Evolutionary conservation across 2,888 invertebrate species (phyloP), one percentile per base, ranked within the genome.

Genomic region (Ramazzottius varieornatus): DNA sequence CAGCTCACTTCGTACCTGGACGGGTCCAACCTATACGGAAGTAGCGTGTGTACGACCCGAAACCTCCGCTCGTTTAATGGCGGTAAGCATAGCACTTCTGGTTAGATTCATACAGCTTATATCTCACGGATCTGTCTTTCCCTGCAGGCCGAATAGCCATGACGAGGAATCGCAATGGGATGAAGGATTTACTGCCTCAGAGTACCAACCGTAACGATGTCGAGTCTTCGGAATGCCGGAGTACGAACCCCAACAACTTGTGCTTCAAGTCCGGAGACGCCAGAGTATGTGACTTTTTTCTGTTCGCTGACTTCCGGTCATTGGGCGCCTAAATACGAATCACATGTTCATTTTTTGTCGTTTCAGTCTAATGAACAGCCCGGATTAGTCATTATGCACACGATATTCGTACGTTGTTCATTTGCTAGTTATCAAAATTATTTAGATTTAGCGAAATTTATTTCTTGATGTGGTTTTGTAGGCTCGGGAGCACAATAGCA

Each of bases 1-100:
- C 54, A 54, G 54, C 29, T 54, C 16, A 16, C 64, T 4, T 64
- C 64, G n/a, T 65, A 63, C 29, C 33, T 65, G 20, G 74, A 74
- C 66, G 73, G 68, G 2, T 90, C 90, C 0, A 86, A 86, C 68
- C 79, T 94, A 32, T 93, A 93, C 72, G 93, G 93, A 0, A 89
- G 90, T 73, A 88, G 89, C 71, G 80, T 81, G 1, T 92, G 92
- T 73, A 82, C 88, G 34, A 82, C 84, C 0, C 81, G 83, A 46
- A 81, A 83, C 65, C 78, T 94, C 33, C 82, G 89, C 64, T 84
- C 87, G 0, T 74, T 84, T 84, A 66, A 71, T 72, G 83, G 84
- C 67, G 87, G 93, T 0, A 68, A 66, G 72, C 34, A 72, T 73
- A 66, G 72, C 70, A 1, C 73, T 72, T 20, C 69, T 72, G 65